phyloP scores from a whole-genome alignment of 2,888 invertebrate species.

The Ceratothoa steindachneri region DNA sequence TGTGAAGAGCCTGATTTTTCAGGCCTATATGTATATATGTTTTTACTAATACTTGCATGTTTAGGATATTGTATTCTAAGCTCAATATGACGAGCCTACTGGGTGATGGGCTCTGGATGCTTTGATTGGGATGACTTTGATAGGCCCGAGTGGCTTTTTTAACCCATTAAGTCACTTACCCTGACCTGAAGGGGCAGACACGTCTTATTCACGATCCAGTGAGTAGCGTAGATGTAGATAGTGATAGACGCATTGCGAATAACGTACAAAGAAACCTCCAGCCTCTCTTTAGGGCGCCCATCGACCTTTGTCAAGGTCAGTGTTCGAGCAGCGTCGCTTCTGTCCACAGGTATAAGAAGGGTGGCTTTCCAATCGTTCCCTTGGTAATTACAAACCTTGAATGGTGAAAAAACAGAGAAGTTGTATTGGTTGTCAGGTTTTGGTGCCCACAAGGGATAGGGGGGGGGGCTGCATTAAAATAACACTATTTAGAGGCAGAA shows the following conservation, averaged over 20 bases:
- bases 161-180: no score
- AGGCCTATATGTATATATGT: no score
- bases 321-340: constrained; percentile 62
- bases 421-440: not conserved
- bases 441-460: no score
- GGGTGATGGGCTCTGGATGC: no score
- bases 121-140: no score
- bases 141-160: no score
- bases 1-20: no score
- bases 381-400: constrained; percentile 62
- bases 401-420: constrained; percentile 11
- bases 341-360: constrained; percentile 63
- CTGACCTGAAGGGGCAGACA: constrained; percentile 75
- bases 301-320: constrained; percentile 66
- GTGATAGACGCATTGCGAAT: constrained; percentile 62
- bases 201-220: constrained; percentile 86
- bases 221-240: constrained; percentile 70
- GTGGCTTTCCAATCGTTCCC: constrained; percentile 67
- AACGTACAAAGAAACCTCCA: constrained; percentile 65
- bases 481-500: no score
- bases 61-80: no score
- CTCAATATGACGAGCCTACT: no score
- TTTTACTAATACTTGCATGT: no score
- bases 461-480: no score
- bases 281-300: constrained; percentile 63